Evolutionary conservation across 2,113 vertebrate species (phyloP), one percentile per base, ranked within the genome.

Genomic region (Todiramphus saurophagus): DNA sequence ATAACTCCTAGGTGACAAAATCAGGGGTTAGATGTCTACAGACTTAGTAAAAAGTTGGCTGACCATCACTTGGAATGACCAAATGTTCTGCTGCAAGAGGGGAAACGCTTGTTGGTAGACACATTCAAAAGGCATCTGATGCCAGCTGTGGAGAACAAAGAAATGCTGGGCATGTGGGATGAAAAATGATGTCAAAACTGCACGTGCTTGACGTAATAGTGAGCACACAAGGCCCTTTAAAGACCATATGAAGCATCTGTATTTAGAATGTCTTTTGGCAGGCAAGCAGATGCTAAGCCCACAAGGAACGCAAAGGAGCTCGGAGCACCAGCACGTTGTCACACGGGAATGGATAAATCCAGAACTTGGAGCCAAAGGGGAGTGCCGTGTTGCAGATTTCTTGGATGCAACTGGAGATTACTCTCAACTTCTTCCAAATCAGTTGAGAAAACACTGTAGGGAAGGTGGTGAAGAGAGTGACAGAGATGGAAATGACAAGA

Each of bases 241-340:
- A 68, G 78, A 21, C 10, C 12, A 1, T 24, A 3, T 28, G 70
- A 69, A 87, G 31, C 25, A 11, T 20, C 1, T 70, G 64, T 30
- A 44, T 16, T 84, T 74, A 68, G 43, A 62, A 56, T 5, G 20
- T 23, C 46, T 76, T 62, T 35, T 82, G 88, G 90, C 80, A 87
- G 68, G 41, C 51, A 60, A 82, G 55, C 51, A 39, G 20, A 48
- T 0, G 1, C 48, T 33, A 75, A 43, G 3, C 17, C 39, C 62
- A 31, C 8, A n/a, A 14, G 28, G 58, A 43, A 90, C 82, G 75
- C 13, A 50, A 76, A 79, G 73, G 51, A 82, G 87, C 62, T 13
- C 0, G 0, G 5, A 67, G 53, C 46, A 79, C 23, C 33, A 27
- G 28, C 55, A 33, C 25, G 46, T 25, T 43, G 48, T 33, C 69